Conservation (phyloP, 2,888 invertebrate species). For the Tigriopus californicus region DNA sequence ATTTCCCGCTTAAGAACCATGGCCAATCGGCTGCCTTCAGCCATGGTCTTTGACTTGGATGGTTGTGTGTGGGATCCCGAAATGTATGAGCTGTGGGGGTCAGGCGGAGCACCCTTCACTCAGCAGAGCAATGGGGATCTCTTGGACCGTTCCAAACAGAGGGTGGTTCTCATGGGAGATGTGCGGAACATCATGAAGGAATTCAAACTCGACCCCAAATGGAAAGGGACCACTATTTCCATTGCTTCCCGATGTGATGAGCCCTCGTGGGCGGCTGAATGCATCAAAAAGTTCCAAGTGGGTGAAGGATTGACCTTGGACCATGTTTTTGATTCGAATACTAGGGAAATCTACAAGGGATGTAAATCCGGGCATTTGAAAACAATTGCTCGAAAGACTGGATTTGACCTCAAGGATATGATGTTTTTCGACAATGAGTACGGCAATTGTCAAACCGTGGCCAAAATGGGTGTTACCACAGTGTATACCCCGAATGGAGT, state of each 20-base stretch:
- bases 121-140: not conserved
- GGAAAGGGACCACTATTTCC: not conserved
- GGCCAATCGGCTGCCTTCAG: no score
- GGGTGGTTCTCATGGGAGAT: conserved; percentile 7
- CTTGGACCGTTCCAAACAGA: not conserved
- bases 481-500: conserved; percentile 14
- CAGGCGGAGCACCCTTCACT: conserved; percentile 12
- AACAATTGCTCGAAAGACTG: conserved; percentile 1
- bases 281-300: conserved; percentile 5
- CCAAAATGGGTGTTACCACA: conserved; percentile 12
- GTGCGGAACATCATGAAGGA: conserved; percentile 1
- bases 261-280: conserved; percentile 9
- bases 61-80: conserved; percentile 12
- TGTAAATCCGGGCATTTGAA: conserved; percentile 3
- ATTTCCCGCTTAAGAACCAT: no score
- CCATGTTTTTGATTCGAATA: conserved; percentile 4
- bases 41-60: conserved; percentile 7
- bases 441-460: conserved; percentile 8
- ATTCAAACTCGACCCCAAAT: not conserved
- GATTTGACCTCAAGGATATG: conserved; percentile 7
- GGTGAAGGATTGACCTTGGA: not conserved
- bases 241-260: conserved; percentile 11
- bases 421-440: conserved; percentile 15
- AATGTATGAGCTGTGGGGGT: conserved; percentile 13
- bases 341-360: conserved; percentile 11